Base-by-base conservation (phyloP, 2,888 invertebrate species). In the Slavum lentiscoides region DNA sequence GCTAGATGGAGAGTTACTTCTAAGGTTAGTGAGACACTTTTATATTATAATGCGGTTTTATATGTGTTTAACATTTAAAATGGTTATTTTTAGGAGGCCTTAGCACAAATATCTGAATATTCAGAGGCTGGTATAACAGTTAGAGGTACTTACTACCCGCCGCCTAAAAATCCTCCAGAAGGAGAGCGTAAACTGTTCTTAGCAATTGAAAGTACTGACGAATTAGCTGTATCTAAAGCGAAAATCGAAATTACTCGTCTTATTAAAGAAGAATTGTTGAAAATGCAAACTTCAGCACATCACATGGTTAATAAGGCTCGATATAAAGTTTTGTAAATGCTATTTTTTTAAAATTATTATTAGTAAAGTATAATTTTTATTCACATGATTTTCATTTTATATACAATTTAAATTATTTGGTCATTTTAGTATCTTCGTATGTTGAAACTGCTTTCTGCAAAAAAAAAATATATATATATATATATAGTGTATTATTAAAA, bases 71-170 rank as follows among this genome's bases (percentile, higher is more conserved):
- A 62, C 17, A 58, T 67, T 15, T 30, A 19, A 73, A 76, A 55
- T 77, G 19, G 30, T 80, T 83, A 83, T 84, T 86, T 87, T 17
- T 89, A 94, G 92, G 99, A 99, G 88, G 97, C 98, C 8, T 88
- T 99, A 84, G 97, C 97, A 0, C 95, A 98, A 86, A 98, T 99
- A 85, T 96, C 97, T 72, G 99, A 99, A 87, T 98, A 98, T 87
- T 98, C 98, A 0, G 99, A 99, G 87, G 99, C 98, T 0, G 99
- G 99, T 59, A 94, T 99, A 83, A 98, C 98, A 0, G 99, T 99
- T 0, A 91, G 98, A 66, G 99, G 99, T n/a, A 97, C 97, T 0
- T 96, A 95, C 86, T 96, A 96, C 15, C 93, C 93, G 0, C 91
- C 94, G 1, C 97, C 97, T 82, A 96, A 97, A 86, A 89, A 90